Percentiles rank a stretch among this genome's conserved stretches.
Evolutionary conservation across 2,113 vertebrate genomes (phyloP).

Genomic region (Rissa tridactyla): DNA sequence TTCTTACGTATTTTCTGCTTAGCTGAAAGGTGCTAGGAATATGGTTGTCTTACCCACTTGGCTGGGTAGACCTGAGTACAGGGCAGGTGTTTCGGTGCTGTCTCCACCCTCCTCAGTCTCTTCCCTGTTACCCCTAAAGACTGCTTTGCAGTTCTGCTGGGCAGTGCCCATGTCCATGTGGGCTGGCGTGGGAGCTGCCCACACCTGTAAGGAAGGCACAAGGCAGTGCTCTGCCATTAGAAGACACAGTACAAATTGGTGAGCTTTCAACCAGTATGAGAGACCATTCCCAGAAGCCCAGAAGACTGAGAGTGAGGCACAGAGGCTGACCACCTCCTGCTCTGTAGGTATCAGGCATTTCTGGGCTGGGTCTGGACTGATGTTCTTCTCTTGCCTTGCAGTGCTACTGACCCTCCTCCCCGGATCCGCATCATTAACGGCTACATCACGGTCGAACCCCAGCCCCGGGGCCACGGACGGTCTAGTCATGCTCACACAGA

Average conservation of each 20-base stretch:
- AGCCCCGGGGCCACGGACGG: constrained; percentile 5
- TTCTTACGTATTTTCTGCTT: not conserved
- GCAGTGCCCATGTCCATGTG: rapidly evolving
- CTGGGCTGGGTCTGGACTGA: not conserved
- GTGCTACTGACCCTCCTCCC: constrained; percentile 72
- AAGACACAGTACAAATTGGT: not conserved
- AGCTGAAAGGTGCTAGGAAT: not conserved
- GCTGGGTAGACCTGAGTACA: not conserved
- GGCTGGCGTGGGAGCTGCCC: not conserved
- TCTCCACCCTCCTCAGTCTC: not conserved
- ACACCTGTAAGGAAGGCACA: not conserved
- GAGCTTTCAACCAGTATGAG: not conserved
- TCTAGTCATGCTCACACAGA: constrained; percentile 44
- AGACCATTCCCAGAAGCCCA: not conserved
- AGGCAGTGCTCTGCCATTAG: not conserved
- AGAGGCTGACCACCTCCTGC: not conserved
- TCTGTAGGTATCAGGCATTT: not conserved
- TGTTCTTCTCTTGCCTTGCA: constrained; percentile 36
- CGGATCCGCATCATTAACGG: constrained; percentile 80
- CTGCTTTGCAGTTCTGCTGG: not conserved
- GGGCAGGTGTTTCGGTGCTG: not conserved
- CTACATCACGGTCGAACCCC: constrained; percentile 75
- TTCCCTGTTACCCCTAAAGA: not conserved
- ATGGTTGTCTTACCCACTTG: not conserved
- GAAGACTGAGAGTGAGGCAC: not conserved